Evolutionary conservation across 2,113 vertebrate genomes (phyloP).

Genomic region (Heteronetta atricapilla): DNA sequence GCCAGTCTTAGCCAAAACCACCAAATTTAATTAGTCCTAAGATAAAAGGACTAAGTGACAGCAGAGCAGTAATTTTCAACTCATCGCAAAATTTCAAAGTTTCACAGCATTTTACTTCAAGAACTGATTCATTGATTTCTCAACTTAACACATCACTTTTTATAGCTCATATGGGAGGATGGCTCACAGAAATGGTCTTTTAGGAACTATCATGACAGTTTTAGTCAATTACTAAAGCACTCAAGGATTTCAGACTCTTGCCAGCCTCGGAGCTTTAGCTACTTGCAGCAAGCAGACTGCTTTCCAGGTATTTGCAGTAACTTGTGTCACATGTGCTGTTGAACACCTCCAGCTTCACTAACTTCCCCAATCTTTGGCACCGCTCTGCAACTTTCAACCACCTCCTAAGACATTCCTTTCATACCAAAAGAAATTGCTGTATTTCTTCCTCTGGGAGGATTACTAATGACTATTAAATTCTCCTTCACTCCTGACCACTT

Average conservation of each 20-base stretch:
- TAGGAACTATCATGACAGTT: background rate
- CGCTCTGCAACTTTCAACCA: slow-evolving; percentile 28
- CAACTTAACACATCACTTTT: slow-evolving; percentile 1
- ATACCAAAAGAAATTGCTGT: slow-evolving; percentile 47
- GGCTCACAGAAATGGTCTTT: background rate
- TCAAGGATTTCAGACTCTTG: background rate
- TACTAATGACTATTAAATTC: slow-evolving; percentile 14
- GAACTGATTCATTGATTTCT: background rate
- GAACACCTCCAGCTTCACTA: background rate
- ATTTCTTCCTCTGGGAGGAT: slow-evolving; percentile 42
- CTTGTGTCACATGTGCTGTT: background rate
- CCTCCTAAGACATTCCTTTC: slow-evolving; percentile 62
- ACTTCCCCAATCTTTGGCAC: background rate
- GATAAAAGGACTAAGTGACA: background rate
- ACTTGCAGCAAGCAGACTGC: background rate
- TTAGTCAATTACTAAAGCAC: background rate
- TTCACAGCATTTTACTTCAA: background rate
- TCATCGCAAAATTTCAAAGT: background rate
- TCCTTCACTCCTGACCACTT: background rate
- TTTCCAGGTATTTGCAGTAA: background rate
- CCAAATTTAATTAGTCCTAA: background rate
- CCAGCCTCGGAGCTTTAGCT: background rate
- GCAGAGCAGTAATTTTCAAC: background rate
- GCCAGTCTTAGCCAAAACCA: background rate
- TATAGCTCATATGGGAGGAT: background rate